These are phyloP conservation scores for Octopus bimaculoides DNA, from an alignment of 1,140 invertebrate genomes.

Conservation along the genomic window DNA sequence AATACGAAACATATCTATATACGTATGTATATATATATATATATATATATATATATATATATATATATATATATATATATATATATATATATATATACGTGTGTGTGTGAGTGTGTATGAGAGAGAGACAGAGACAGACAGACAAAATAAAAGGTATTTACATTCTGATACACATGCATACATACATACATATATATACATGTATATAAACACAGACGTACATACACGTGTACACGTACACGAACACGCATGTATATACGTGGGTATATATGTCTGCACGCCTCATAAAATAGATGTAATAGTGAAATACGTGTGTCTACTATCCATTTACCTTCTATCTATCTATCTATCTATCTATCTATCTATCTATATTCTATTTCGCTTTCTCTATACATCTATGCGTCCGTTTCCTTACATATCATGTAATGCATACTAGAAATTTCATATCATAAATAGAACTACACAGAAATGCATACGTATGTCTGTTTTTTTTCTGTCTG, in stretches of 20 bases:
- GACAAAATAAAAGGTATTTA: not conserved
- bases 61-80: not conserved
- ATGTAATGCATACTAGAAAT: no score
- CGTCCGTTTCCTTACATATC: no score
- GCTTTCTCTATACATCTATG: no score
- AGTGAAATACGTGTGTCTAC: no score
- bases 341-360: no score
- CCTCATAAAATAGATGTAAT: no score
- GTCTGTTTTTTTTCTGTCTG: no score
- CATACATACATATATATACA: not conserved
- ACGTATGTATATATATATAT: not conserved
- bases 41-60: not conserved
- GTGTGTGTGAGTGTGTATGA: not conserved
- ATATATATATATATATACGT: not conserved
- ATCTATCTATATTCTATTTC: no score
- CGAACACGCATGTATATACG: not conserved
- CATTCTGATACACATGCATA: not conserved
- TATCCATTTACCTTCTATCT: no score
- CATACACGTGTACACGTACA: accelerated
- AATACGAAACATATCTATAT: not conserved
- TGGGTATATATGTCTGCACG: no score
- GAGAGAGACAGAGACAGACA: not conserved
- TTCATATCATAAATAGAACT: no score
- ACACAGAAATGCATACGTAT: no score
- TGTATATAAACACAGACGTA: not conserved